A percentile compares a stretch with the other conserved stretches of the same genome.
Conservation (phyloP, 2,888 invertebrate genomes). For the Caenorhabditis zanzibari region DNA sequence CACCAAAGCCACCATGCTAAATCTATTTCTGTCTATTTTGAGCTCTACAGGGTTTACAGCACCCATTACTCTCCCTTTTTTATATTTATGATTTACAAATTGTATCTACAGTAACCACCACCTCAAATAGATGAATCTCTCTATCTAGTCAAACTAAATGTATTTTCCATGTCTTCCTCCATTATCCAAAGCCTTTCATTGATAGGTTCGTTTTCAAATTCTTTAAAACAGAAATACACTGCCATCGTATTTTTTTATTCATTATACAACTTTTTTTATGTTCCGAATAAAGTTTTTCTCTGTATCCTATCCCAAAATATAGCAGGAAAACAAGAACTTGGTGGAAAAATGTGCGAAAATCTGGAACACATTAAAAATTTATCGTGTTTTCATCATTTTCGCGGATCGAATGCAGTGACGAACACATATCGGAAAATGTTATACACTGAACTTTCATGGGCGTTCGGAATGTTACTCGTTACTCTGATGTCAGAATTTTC, state of each 20-base stretch:
- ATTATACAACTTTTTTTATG: slow-evolving; percentile 7
- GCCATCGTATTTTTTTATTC: slow-evolving; percentile 22
- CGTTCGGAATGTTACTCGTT: background rate
- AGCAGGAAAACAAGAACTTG: slow-evolving; percentile 25
- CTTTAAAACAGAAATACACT: slow-evolving; percentile 17
- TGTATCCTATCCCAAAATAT: background rate
- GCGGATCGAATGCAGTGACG: slow-evolving; percentile 9
- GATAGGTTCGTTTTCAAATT: slow-evolving; percentile 17
- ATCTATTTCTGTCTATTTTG: background rate
- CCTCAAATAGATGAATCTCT: slow-evolving; percentile 69
- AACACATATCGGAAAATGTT: slow-evolving; percentile 20
- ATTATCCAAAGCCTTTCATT: slow-evolving; percentile 44
- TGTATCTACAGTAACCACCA: slow-evolving; percentile 23
- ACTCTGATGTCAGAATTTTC: too few relatives aligned
- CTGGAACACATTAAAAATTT: slow-evolving; percentile 54
- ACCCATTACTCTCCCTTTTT: background rate
- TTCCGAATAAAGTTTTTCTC: slow-evolving; percentile 18
- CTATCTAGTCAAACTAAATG: slow-evolving; percentile 63
- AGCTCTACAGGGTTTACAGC: background rate
- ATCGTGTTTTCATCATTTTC: slow-evolving; percentile 40
- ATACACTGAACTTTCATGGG: slow-evolving; percentile 10
- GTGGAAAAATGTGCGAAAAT: slow-evolving; percentile 27
- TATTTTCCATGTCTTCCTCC: slow-evolving; percentile 39
- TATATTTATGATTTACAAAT: slow-evolving; percentile 31
- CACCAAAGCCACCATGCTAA: slow-evolving; percentile 74